These are phyloP conservation scores for Athalia cordata DNA, from an alignment of 2,888 invertebrate species.

Conservation along the genomic window DNA sequence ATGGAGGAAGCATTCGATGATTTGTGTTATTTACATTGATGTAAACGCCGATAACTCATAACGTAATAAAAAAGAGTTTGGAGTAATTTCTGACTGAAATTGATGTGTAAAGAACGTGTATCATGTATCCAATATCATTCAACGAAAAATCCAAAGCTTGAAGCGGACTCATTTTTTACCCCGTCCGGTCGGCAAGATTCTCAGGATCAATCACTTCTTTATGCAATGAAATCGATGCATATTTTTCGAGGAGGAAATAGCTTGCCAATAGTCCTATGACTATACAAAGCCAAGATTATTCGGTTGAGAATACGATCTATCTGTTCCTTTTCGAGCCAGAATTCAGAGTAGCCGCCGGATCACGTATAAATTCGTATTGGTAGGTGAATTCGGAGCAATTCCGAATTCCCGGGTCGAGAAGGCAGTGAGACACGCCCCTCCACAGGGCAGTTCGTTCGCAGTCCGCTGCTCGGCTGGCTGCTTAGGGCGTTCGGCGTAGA, in stretches of 20 bases:
- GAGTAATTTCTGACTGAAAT: background rate
- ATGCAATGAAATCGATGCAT: too few species aligned
- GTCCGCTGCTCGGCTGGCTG: constrained; percentile 17
- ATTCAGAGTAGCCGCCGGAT: background rate
- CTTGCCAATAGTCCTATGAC: too few species aligned
- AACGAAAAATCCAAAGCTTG: background rate
- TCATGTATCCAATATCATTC: background rate
- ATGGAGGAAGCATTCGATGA: constrained; percentile 72
- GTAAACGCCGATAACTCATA: background rate
- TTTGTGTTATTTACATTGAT: constrained; percentile 57
- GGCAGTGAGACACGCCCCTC: constrained; percentile 44
- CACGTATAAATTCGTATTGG: background rate
- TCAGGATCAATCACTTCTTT: too few species aligned
- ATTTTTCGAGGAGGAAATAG: too few species aligned
- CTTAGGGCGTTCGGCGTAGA: too few species aligned
- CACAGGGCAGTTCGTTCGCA: constrained; percentile 24
- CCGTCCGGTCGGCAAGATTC: too few species aligned
- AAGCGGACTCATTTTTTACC: too few species aligned
- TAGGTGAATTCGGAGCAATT: background rate
- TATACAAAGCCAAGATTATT: too few species aligned
- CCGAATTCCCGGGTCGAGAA: constrained; percentile 36
- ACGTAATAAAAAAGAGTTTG: background rate
- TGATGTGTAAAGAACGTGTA: background rate
- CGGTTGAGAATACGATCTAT: too few species aligned
- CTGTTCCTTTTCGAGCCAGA: background rate